phyloP scores from a whole-genome alignment of 2,888 invertebrate genomes.

The Tuta absoluta region DNA sequence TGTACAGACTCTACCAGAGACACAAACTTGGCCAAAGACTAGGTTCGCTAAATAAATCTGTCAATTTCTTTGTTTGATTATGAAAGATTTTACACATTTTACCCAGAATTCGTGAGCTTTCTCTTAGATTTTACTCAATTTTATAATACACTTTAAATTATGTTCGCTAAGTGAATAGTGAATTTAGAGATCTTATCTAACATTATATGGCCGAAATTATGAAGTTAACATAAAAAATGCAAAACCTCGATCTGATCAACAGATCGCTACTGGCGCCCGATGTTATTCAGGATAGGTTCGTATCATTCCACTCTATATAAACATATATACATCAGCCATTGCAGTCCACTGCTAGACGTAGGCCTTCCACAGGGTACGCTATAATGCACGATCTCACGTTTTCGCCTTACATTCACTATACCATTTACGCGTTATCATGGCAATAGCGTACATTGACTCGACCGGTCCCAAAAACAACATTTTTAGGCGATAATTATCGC shows the following conservation, averaged over 20 bases:
- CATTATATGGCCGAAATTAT: conserved; percentile 47
- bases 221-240: conserved; percentile 51
- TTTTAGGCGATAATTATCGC: too few relatives aligned
- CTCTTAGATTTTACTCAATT: conserved; percentile 1
- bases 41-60: neutral
- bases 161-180: conserved; percentile 38
- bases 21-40: too few relatives aligned
- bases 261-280: conserved; percentile 56
- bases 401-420: too few relatives aligned
- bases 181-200: neutral
- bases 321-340: neutral
- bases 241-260: conserved; percentile 51
- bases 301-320: neutral
- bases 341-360: too few relatives aligned
- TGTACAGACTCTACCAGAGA: too few relatives aligned
- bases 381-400: too few relatives aligned
- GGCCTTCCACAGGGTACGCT: too few relatives aligned
- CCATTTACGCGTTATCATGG: too few relatives aligned
- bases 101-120: neutral
- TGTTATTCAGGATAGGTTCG: conserved; percentile 56
- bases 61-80: conserved; percentile 9
- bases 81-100: conserved; percentile 12
- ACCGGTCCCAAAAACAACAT: too few relatives aligned
- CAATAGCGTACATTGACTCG: too few relatives aligned
- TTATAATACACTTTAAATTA: conserved; percentile 32